Evolutionary conservation across 2,797 vertebrate genomes (phyloP).

Genomic region (Lycodopsis pacificus): DNA sequence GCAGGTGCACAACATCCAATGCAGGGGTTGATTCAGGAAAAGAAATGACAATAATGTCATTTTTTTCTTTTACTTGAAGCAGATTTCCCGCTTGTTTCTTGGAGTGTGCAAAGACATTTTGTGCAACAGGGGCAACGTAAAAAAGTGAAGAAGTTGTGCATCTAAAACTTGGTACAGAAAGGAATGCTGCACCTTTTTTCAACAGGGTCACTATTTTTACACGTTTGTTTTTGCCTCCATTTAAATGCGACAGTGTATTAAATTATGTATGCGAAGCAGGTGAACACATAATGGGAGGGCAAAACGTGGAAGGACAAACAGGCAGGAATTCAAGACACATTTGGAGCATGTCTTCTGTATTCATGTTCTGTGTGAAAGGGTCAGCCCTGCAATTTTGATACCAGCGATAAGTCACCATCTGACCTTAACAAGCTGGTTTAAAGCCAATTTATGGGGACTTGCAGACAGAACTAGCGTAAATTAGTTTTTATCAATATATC

Average conservation of each 20-base stretch:
- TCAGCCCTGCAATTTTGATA: constrained; percentile 49
- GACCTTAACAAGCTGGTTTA: constrained; percentile 38
- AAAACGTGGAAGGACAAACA: constrained; percentile 64
- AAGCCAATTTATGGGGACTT: constrained; percentile 37
- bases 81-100: constrained; percentile 17
- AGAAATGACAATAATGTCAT: constrained; percentile 8
- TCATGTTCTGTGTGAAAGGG: constrained; percentile 58
- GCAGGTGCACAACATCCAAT: constrained; percentile 50
- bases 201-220: constrained; percentile 48
- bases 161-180: constrained; percentile 16
- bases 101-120: constrained; percentile 23
- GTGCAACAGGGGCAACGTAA: not conserved
- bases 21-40: constrained; percentile 41
- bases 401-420: constrained; percentile 40
- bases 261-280: constrained; percentile 60
- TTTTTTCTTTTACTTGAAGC: not conserved
- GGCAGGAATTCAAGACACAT: constrained; percentile 42
- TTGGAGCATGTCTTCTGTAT: constrained; percentile 39
- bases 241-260: constrained; percentile 51
- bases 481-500: constrained; percentile 9
- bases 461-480: constrained; percentile 12
- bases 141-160: constrained; percentile 2
- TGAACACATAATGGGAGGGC: constrained; percentile 54
- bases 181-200: constrained; percentile 5
- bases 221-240: constrained; percentile 32